Base-by-base conservation (phyloP, 2,888 invertebrate species). In the Phanerotoma sp. region DNA sequence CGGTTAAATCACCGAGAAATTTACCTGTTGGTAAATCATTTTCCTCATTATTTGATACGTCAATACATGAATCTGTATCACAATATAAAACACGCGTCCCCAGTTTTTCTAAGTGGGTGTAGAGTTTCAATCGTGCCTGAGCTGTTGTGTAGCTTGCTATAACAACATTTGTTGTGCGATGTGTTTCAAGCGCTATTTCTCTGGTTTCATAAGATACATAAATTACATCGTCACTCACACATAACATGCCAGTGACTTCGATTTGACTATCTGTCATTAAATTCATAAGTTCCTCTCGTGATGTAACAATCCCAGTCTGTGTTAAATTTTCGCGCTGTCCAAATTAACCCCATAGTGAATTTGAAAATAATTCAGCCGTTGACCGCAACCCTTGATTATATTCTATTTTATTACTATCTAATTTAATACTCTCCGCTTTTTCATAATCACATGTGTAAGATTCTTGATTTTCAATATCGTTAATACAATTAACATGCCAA, bases 1-100 rank as follows among this genome's bases (percentile, higher is more conserved):
- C 67, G 1, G 72, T 75, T 57, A 77, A 56, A 41, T 77, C 71
- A 1, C 72, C 71, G 10, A 75, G 47, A 53, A 59, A 69, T 4
- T 42, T 42, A 2, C 72, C 74, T 1, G 64, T 55, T 7, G 63
- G 56, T 7, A 68, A 67, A 10, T 62, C 52, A 33, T 52, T 61
- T n/a, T 57, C 57, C 11, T 6, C 38, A 4, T 51, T 40, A 4
- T 35, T 47, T 5, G 47, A 51, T 10, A 62, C 54, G 50, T 65
- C 75, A 32, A 77, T 69, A 5, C 74, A 63, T 2, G 66, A 67
- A 53, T 76, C 75, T 1, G 77, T 77, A 44, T 77, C 74, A 42
- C 59, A 72, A 58, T 78, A 76, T 9, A 77, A 48, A 9, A 68
- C 68, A 10, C 70, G 41, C 25, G 61, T 48, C 5, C 59, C 66